Percentiles rank a stretch among this genome's conserved stretches.
phyloP scores from a whole-genome alignment of 1,140 invertebrate genomes.

The Papilio xuthus region DNA sequence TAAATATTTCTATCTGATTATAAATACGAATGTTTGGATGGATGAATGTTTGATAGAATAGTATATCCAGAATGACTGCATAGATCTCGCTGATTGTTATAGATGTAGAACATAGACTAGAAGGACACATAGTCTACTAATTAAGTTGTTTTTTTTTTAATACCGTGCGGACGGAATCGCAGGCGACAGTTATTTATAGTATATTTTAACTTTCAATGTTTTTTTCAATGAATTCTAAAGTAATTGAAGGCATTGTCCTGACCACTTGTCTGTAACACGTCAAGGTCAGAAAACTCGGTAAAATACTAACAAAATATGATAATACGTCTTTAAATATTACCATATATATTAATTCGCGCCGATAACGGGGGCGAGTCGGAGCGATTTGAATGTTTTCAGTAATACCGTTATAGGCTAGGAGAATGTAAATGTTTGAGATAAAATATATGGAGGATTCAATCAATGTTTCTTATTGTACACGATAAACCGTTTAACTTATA shows the following conservation, averaged over 20 bases:
- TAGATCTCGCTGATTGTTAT: no score
- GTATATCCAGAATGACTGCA: no score
- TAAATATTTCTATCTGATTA: no score
- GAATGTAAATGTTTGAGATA: not conserved
- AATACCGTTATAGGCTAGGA: slow-evolving; percentile 15
- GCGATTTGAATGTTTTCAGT: not conserved
- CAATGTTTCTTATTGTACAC: not conserved
- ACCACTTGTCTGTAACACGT: not conserved
- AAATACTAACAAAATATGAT: not conserved
- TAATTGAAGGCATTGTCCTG: no score
- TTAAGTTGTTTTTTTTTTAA: no score
- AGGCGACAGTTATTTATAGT: no score
- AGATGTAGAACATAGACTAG: no score
- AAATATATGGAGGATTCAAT: not conserved
- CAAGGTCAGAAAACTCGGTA: not conserved
- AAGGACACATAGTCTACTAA: no score
- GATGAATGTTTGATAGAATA: no score
- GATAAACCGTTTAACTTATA: not conserved
- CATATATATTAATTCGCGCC: not conserved
- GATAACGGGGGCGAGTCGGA: not conserved
- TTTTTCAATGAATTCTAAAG: no score
- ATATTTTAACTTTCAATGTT: not conserved
- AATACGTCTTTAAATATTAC: not conserved
- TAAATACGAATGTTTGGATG: no score
- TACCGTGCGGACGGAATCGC: no score